Conservation (phyloP, 1,140 invertebrate species). For the Temnothorax nylanderi region DNA sequence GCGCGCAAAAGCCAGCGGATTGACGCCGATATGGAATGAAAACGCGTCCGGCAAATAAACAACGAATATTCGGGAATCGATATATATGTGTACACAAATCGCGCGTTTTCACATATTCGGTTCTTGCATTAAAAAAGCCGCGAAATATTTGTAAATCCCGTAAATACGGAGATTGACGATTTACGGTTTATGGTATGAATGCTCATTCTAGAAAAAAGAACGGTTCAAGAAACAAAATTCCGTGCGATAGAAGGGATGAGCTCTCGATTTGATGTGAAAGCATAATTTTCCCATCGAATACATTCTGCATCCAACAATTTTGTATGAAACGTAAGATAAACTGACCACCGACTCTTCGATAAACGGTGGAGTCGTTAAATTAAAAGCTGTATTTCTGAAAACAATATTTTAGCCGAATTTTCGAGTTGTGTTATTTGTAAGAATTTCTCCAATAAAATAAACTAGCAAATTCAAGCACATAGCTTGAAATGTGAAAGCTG, state of each 20-base stretch:
- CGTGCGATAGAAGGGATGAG: background rate
- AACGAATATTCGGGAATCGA: slow-evolving; percentile 28
- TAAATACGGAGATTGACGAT: slow-evolving; percentile 27
- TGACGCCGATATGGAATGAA: slow-evolving; percentile 26
- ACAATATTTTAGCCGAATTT: slow-evolving; percentile 8
- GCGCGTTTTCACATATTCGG: slow-evolving; percentile 16
- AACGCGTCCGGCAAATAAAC: slow-evolving; percentile 43
- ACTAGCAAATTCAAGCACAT: background rate
- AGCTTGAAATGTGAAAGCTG: background rate
- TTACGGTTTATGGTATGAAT: background rate
- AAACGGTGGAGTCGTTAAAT: background rate
- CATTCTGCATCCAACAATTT: background rate
- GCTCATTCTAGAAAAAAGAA: background rate
- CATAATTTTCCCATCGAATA: slow-evolving; percentile 53
- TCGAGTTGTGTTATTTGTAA: background rate
- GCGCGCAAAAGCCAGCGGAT: slow-evolving; percentile 5
- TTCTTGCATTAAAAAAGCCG: background rate
- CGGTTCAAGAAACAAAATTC: slow-evolving; percentile 43
- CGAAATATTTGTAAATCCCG: slow-evolving; percentile 35
- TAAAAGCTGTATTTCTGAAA: slow-evolving; percentile 21
- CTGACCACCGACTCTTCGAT: background rate
- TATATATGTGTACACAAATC: slow-evolving; percentile 40
- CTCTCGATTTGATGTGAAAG: slow-evolving; percentile 29
- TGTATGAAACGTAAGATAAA: background rate
- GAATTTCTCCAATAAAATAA: background rate